phyloP scores from a whole-genome alignment of 2,888 invertebrate genomes.

The Nasonovia ribisnigri region DNA sequence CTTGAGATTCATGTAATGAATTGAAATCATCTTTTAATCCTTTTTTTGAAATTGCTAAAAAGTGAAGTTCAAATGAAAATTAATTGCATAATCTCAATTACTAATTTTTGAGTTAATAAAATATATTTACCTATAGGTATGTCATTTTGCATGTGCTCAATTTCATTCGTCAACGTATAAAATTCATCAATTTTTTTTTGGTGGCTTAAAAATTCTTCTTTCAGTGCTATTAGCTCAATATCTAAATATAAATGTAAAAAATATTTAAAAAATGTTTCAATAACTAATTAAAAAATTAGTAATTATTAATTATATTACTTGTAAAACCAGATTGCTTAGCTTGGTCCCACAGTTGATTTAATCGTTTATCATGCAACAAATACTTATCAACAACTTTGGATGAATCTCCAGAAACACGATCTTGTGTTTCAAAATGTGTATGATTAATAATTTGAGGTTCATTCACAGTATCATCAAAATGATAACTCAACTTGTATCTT shows the following conservation, averaged over 20 bases:
- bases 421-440: constrained; percentile 68
- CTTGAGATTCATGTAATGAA: constrained; percentile 40
- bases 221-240: constrained; percentile 84
- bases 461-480: constrained; percentile 80
- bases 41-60: constrained; percentile 52
- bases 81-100: background rate
- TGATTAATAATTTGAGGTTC: constrained; percentile 73
- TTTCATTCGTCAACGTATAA: constrained; percentile 81
- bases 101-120: constrained; percentile 69
- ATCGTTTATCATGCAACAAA: constrained; percentile 89
- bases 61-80: background rate
- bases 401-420: constrained; percentile 67
- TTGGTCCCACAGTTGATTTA: constrained; percentile 90
- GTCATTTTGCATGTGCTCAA: constrained; percentile 71
- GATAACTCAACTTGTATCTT: constrained; percentile 83
- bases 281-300: background rate
- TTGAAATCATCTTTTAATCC: constrained; percentile 54
- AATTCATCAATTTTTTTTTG: constrained; percentile 94
- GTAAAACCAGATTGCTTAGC: constrained; percentile 91
- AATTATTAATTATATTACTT: constrained; percentile 69
- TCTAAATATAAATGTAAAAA: constrained; percentile 70
- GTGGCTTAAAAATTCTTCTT: constrained; percentile 91
- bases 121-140: constrained; percentile 70
- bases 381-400: constrained; percentile 73
- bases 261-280: background rate